phyloP scores from a whole-genome alignment of 53 echinoderm and acorn worm genomes.

The Patiria pectinifera region DNA sequence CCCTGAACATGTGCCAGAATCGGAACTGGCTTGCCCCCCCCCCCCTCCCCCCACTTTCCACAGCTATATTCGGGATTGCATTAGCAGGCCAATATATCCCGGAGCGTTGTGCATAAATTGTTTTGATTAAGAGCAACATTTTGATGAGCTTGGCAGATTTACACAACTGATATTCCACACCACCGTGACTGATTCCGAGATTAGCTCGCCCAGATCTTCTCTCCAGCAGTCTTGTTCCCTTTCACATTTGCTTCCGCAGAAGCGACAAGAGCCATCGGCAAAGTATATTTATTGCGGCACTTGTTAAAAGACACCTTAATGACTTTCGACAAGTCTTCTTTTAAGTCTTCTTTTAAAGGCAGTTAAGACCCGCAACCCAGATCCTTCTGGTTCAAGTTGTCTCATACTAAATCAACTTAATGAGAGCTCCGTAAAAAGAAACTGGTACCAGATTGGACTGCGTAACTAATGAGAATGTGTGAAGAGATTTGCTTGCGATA shows the following conservation, averaged over 20 bases:
- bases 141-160: conserved; percentile 56
- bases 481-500: neutral
- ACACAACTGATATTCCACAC: conserved; percentile 44
- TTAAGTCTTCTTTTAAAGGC: conserved; percentile 5
- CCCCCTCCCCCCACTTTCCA: neutral
- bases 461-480: conserved; percentile 35
- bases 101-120: conserved; percentile 33
- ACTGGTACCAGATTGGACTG: conserved; percentile 17
- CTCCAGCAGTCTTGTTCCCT: neutral
- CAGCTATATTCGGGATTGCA: neutral
- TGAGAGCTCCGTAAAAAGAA: conserved; percentile 14
- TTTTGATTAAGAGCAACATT: conserved; percentile 49
- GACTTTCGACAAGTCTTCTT: conserved; percentile 28
- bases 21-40: neutral
- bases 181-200: conserved; percentile 40
- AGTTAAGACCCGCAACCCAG: neutral
- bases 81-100: neutral
- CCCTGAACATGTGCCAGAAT: neutral
- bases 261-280: conserved; percentile 38
- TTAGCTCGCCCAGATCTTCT: neutral
- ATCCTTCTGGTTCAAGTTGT: neutral
- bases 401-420: conserved; percentile 30
- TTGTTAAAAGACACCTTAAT: conserved; percentile 46
- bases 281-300: conserved; percentile 20
- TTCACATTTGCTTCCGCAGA: neutral